These are phyloP conservation scores for Lordiphosa stackelbergi DNA, from an alignment of 1,140 invertebrate species.

Conservation along the genomic window DNA sequence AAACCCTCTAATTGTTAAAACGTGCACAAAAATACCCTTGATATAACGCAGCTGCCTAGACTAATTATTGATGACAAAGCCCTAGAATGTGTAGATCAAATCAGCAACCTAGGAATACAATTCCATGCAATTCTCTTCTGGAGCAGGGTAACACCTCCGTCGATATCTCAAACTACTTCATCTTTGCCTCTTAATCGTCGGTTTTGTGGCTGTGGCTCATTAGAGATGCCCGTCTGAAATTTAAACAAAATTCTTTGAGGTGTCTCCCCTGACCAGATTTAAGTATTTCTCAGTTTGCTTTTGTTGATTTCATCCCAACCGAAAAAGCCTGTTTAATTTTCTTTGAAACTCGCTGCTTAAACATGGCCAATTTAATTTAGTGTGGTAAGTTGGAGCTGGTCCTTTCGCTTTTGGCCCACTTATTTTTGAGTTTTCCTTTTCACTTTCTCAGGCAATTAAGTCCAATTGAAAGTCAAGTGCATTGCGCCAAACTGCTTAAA, in stretches of 20 bases:
- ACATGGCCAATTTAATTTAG: constrained; percentile 50
- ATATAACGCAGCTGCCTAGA: no score
- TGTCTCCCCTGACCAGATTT: not conserved
- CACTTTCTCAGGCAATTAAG: constrained; percentile 34
- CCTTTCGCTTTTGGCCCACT: not conserved
- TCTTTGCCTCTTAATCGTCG: constrained; percentile 3
- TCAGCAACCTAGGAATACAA: no score
- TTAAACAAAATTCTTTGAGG: constrained; percentile 26
- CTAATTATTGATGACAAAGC: no score
- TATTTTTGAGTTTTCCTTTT: constrained; percentile 18
- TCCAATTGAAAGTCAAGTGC: constrained; percentile 24
- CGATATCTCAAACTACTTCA: constrained; percentile 5
- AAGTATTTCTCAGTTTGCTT: constrained; percentile 8
- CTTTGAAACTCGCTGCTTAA: constrained; percentile 45
- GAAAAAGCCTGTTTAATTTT: constrained; percentile 35
- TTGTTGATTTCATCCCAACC: not conserved
- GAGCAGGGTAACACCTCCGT: constrained; percentile 18
- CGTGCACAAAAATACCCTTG: no score
- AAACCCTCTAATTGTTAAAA: no score
- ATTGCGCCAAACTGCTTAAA: constrained; percentile 35
- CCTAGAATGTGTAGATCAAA: no score
- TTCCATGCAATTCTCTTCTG: no score
- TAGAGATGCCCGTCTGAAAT: constrained; percentile 22
- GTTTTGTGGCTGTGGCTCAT: constrained; percentile 24
- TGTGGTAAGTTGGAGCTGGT: constrained; percentile 8